Conservation (phyloP, 2,888 invertebrate genomes). For the Orthosia gracilis region DNA sequence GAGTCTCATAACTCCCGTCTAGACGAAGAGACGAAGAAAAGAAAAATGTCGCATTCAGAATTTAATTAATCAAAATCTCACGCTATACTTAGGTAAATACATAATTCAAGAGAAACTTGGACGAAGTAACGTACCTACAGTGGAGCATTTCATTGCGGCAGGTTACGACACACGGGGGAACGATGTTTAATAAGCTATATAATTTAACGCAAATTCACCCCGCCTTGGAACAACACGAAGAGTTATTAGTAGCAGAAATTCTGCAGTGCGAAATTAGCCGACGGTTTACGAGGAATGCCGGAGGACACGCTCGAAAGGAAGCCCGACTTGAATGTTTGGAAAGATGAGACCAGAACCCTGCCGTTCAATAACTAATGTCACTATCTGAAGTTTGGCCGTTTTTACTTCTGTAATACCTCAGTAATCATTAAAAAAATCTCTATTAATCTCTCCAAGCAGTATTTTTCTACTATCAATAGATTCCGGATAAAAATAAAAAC, state of each 20-base stretch:
- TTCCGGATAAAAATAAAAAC: too few relatives aligned
- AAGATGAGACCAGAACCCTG: too few relatives aligned
- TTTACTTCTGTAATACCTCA: too few relatives aligned
- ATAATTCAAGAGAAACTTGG: constrained; percentile 77
- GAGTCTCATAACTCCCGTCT: constrained; percentile 53
- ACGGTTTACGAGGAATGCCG: constrained; percentile 66
- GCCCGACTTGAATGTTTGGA: constrained; percentile 22
- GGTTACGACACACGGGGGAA: constrained; percentile 86
- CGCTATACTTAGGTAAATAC: constrained; percentile 70
- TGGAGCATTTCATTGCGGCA: constrained; percentile 82
- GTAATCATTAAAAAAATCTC: too few relatives aligned
- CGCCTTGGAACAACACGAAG: constrained; percentile 74
- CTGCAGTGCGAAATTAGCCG: constrained; percentile 74
- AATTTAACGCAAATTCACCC: constrained; percentile 85
- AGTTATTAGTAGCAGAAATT: constrained; percentile 81
- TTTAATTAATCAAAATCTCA: constrained; percentile 78
- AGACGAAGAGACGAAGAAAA: constrained; percentile 60
- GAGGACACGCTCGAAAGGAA: constrained; percentile 47
- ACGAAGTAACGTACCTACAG: constrained; percentile 66
- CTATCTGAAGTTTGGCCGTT: too few relatives aligned
- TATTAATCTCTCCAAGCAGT: too few relatives aligned
- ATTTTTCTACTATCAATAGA: too few relatives aligned
- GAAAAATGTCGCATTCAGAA: constrained; percentile 68
- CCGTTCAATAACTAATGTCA: too few relatives aligned
- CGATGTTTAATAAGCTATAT: constrained; percentile 89